phyloP scores from a whole-genome alignment of 2,888 invertebrate species.

The Lasioglossum leucozonium region DNA sequence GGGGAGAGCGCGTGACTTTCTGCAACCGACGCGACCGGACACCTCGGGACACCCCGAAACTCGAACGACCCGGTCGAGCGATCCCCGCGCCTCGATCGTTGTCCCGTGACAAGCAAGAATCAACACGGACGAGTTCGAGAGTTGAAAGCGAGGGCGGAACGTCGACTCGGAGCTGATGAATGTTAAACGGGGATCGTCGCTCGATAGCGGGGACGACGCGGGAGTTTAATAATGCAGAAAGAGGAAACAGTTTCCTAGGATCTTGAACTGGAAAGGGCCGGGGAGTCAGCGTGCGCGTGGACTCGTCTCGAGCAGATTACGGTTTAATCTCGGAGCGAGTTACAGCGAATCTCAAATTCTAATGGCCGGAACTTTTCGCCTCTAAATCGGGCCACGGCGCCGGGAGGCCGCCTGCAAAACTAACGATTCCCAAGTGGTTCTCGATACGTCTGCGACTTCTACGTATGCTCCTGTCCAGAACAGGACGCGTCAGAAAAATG shows the following conservation, averaged over 20 bases:
- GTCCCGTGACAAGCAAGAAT: background rate
- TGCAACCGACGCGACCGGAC: background rate
- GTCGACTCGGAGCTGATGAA: background rate
- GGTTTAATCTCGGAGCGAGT: constrained; percentile 42
- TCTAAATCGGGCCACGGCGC: background rate
- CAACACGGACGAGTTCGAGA: background rate
- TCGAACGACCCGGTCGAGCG: background rate
- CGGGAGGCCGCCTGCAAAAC: background rate
- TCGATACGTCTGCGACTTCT: background rate
- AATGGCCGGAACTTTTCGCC: constrained; percentile 42
- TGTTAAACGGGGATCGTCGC: constrained; percentile 9
- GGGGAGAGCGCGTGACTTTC: constrained; percentile 19
- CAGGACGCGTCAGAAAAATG: no score
- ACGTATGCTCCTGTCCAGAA: no score
- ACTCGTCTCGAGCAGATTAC: constrained; percentile 36
- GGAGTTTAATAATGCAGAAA: constrained; percentile 29
- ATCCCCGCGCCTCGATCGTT: background rate
- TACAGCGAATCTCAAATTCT: constrained; percentile 47
- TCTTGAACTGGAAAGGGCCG: constrained; percentile 1
- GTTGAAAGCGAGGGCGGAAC: background rate
- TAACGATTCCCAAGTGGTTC: background rate
- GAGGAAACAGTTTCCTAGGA: constrained; percentile 8
- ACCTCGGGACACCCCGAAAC: background rate
- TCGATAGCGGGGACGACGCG: constrained; percentile 1
- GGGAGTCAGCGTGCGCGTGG: background rate